A percentile compares a stretch with the other conserved stretches of the same genome.
phyloP scores from a whole-genome alignment of 2,797 vertebrate species.

The Rhincodon typus region DNA sequence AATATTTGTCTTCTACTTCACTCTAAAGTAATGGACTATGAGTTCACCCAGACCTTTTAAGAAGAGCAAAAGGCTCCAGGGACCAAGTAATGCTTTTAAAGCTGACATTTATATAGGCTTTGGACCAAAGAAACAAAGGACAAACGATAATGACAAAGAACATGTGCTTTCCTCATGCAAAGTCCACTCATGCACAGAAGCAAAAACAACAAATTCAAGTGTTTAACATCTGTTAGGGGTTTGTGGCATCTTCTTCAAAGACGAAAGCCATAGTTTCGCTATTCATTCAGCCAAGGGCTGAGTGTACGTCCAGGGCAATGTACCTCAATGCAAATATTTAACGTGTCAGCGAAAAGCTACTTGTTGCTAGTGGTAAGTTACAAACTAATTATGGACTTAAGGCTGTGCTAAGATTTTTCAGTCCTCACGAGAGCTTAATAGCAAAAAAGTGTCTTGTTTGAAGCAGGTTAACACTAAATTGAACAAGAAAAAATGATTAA shows the following conservation, averaged over 20 bases:
- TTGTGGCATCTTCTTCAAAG: background rate
- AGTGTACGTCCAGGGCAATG: background rate
- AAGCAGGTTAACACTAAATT: background rate
- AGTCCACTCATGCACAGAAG: background rate
- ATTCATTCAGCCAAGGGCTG: background rate
- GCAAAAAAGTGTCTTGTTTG: background rate
- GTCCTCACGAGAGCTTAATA: background rate
- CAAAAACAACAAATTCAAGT: conserved; percentile 24
- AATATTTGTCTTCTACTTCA: background rate
- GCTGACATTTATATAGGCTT: background rate
- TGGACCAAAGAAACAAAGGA: background rate
- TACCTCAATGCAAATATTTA: conserved; percentile 13
- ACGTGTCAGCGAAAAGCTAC: background rate
- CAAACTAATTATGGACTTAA: background rate
- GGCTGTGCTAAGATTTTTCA: background rate
- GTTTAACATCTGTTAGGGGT: background rate
- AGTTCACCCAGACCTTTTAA: background rate
- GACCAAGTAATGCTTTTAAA: background rate
- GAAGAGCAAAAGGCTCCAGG: background rate
- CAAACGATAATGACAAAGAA: background rate
- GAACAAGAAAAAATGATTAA: background rate
- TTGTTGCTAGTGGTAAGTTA: background rate
- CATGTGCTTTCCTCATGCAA: background rate
- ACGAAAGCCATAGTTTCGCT: background rate
- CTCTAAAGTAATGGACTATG: background rate